These are phyloP conservation scores for Cephalophus harveyi DNA, from an alignment of 2,113 vertebrate genomes.

Conservation along the genomic window DNA sequence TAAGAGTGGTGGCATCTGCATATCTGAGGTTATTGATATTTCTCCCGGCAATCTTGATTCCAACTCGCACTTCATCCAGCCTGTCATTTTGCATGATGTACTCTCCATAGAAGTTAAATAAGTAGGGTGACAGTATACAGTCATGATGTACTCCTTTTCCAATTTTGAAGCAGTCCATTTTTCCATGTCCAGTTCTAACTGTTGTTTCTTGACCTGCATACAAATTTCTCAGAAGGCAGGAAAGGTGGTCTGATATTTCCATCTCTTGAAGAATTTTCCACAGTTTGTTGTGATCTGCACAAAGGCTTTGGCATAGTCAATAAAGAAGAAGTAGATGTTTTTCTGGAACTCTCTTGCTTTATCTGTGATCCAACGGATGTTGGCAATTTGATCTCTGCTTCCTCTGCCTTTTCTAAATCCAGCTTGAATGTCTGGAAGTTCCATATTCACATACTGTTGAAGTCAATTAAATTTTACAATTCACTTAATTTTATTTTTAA, in stretches of 20 bases:
- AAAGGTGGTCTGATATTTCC: neutral
- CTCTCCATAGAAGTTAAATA: neutral
- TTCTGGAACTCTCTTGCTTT: neutral
- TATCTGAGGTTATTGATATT: neutral
- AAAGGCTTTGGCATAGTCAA: neutral
- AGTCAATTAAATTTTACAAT: neutral
- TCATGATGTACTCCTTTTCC: neutral
- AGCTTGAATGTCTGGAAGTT: neutral
- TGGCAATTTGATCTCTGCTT: neutral
- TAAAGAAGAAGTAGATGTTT: neutral
- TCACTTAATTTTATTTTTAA: neutral
- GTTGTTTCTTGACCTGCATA: neutral
- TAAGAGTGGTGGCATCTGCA: neutral
- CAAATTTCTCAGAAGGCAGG: neutral
- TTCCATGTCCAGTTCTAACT: neutral
- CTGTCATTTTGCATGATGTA: neutral
- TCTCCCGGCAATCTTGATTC: neutral
- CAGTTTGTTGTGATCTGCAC: neutral
- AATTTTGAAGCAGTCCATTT: neutral
- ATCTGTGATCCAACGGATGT: neutral
- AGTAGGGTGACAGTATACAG: neutral
- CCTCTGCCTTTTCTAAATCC: neutral
- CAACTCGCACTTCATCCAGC: neutral
- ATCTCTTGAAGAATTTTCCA: neutral
- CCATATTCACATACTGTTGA: neutral